Evolutionary conservation across 2,888 invertebrate species (phyloP).

Genomic region (Drosophila siamana): DNA sequence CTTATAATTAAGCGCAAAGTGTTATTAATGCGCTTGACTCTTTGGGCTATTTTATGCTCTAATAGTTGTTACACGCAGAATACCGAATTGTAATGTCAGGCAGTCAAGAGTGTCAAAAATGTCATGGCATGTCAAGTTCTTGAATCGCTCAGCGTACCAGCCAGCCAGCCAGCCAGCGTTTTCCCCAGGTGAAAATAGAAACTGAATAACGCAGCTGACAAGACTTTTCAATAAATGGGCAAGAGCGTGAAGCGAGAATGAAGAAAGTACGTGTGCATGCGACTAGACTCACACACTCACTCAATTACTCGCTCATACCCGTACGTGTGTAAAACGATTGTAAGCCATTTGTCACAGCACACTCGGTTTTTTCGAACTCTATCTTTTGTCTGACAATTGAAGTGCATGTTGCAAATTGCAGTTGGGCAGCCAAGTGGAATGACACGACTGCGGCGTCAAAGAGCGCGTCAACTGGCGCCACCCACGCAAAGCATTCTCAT

Average conservation of each 20-base stretch:
- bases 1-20: slow-evolving; percentile 34
- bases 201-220: slow-evolving; percentile 20
- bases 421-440: slow-evolving; percentile 60
- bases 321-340: not conserved
- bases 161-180: too few species aligned
- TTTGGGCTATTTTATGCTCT: slow-evolving; percentile 61
- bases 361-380: slow-evolving; percentile 7
- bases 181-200: slow-evolving; percentile 41
- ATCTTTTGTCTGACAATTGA: slow-evolving; percentile 36
- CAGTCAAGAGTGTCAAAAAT: slow-evolving; percentile 40
- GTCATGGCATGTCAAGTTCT: slow-evolving; percentile 43
- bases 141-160: not conserved
- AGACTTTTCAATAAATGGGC: slow-evolving; percentile 64
- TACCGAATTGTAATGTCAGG: slow-evolving; percentile 59
- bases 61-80: slow-evolving; percentile 49
- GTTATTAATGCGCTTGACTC: slow-evolving; percentile 33
- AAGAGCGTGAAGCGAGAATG: slow-evolving; percentile 72
- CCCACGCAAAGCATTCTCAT: slow-evolving; percentile 45
- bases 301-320: slow-evolving; percentile 2
- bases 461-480: slow-evolving; percentile 44
- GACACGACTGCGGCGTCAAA: slow-evolving; percentile 47
- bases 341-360: slow-evolving; percentile 50
- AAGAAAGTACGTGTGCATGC: slow-evolving; percentile 55
- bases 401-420: slow-evolving; percentile 25
- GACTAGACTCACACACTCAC: not conserved